Evolutionary conservation across 2,797 vertebrate species (phyloP).

Genomic region (Cephalopachus bancanus): DNA sequence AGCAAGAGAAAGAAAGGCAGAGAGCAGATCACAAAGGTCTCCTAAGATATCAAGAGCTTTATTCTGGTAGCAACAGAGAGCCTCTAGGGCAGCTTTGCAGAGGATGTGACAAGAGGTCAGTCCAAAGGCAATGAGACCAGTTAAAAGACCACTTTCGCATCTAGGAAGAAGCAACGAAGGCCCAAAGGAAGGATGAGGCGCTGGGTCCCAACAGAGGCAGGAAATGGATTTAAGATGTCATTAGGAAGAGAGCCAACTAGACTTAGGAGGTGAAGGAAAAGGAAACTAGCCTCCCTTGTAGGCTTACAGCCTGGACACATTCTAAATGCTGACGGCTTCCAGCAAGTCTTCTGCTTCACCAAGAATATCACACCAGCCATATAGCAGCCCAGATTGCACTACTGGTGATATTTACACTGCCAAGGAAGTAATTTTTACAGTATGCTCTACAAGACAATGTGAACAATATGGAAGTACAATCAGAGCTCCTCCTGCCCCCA

Average conservation of each 20-base stretch:
- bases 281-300: background rate
- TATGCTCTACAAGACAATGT: background rate
- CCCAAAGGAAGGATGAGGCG: background rate
- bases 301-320: background rate
- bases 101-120: background rate
- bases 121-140: background rate
- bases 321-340: background rate
- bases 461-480: background rate
- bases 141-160: background rate
- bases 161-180: constrained; percentile 36
- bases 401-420: background rate
- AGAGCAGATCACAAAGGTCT: background rate
- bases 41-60: constrained; percentile 9
- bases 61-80: background rate
- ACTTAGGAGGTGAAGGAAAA: background rate
- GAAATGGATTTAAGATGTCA: constrained; percentile 3
- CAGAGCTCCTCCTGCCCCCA: background rate
- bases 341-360: background rate
- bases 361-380: background rate
- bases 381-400: background rate
- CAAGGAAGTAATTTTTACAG: background rate
- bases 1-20: background rate
- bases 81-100: background rate
- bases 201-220: background rate
- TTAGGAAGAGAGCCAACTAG: background rate